Evolutionary conservation across 2,888 invertebrate species (phyloP), one percentile per base, ranked within the genome.

Genomic region (Pilophorus perplexus): DNA sequence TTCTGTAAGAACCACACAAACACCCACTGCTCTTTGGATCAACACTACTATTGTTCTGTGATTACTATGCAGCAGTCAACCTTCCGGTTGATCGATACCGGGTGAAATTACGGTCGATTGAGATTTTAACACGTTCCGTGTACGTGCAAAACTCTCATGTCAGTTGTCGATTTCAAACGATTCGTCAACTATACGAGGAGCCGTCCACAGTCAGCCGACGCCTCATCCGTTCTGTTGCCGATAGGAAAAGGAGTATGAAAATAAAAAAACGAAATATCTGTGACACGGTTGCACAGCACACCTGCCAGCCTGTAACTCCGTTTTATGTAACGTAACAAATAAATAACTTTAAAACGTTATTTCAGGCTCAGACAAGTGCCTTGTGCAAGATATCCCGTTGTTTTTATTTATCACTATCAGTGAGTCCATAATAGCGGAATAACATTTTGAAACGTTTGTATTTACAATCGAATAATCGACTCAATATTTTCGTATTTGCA

Each of bases 401-500:
- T 42, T n/a, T n/a, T n/a, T n/a, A 27, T 46, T 46, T 62, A 44
- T 46, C 28, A 27, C 14, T 62, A 33, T 62, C 48, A 27, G 28
- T 38, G 60, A 27, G 62, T 62, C 38, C 44, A 46, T 46, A n/a
- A n/a, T 48, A 23, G 48, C 46, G 46, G 62, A 62, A 46, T 62
- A 46, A 46, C 62, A 62, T 62, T 44, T 23, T 57, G 57, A 46
- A 60, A 60, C 44, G 60, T 28, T 60, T 60, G 22, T 60, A 60
- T 60, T 44, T 60, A 60, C 60, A 60, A n/a, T n/a, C n/a, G n/a
- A n/a, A n/a, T 60, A 37, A 60, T 60, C 60, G 60, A 60, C 60
- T 46, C 18, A 60, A 46, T 25, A 60, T 60, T n/a, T n/a, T 42
- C 44, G 57, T 40, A 60, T 42, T 44, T 44, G 44, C 46, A 44